Evolutionary conservation across 2,113 vertebrate species (phyloP).

Genomic region (Motacilla alba): DNA sequence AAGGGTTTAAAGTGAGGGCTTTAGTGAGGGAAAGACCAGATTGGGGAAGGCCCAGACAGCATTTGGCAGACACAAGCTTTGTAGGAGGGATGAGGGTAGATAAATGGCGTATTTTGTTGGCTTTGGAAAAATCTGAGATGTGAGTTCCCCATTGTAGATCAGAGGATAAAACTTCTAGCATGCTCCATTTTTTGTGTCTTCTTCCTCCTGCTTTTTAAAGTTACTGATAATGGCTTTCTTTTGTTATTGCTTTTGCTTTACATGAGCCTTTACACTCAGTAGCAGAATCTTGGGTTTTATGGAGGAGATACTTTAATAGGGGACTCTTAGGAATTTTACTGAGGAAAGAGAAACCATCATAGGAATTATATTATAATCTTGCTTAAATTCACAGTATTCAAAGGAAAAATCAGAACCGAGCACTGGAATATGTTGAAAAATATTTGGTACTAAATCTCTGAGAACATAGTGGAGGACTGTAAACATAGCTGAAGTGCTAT

Average conservation of each 20-base stretch:
- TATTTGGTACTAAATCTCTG: not conserved
- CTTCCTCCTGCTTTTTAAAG: not conserved
- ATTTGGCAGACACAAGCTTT: not conserved
- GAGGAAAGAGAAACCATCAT: not conserved
- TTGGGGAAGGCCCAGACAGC: not conserved
- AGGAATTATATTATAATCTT: not conserved
- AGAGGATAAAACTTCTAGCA: not conserved
- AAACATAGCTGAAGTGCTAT: not conserved
- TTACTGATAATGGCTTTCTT: not conserved
- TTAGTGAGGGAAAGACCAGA: not conserved
- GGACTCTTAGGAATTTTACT: not conserved
- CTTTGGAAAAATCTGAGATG: not conserved
- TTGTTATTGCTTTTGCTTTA: not conserved
- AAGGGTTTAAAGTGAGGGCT: not conserved
- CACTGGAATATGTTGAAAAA: not conserved
- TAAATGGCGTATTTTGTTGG: not conserved
- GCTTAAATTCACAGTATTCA: not conserved
- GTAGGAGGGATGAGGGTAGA: not conserved
- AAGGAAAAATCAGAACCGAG: not conserved
- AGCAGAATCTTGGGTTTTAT: not conserved
- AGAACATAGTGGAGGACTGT: not conserved
- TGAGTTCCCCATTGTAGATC: not conserved
- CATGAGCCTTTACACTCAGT: not conserved
- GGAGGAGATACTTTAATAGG: not conserved
- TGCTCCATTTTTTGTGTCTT: not conserved